These are phyloP conservation scores for Ramphastos sulfuratus DNA, from an alignment of 2,113 vertebrate species.

Conservation along the genomic window DNA sequence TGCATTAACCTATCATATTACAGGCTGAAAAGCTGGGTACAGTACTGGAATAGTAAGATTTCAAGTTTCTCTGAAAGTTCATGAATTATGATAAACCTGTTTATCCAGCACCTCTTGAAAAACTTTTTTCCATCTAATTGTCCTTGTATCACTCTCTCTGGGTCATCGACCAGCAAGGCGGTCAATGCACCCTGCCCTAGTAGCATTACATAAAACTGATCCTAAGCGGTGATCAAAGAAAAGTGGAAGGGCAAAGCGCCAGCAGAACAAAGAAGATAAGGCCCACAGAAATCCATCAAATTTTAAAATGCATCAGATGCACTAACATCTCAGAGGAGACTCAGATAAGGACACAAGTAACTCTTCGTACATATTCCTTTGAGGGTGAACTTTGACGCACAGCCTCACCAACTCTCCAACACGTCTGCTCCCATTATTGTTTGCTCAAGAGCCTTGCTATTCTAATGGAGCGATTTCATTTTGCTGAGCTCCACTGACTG, in stretches of 20 bases:
- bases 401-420: neutral
- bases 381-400: neutral
- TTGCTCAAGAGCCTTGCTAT: neutral
- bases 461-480: neutral
- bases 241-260: constrained; percentile 30
- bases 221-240: neutral
- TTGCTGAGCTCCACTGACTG: neutral
- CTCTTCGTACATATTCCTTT: constrained; percentile 22
- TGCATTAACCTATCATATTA: neutral
- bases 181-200: neutral
- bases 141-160: neutral
- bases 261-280: constrained; percentile 50
- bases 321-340: constrained; percentile 38
- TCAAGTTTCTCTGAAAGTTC: neutral
- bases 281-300: constrained; percentile 46
- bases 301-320: constrained; percentile 51
- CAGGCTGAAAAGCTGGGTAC: neutral
- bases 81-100: constrained; percentile 26
- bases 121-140: neutral
- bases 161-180: neutral
- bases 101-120: neutral
- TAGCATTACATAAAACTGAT: neutral
- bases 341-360: constrained; percentile 49
- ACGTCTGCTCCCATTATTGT: neutral
- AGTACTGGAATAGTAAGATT: neutral